phyloP scores from a whole-genome alignment of 2,888 invertebrate species.

The Cephus runcator region DNA sequence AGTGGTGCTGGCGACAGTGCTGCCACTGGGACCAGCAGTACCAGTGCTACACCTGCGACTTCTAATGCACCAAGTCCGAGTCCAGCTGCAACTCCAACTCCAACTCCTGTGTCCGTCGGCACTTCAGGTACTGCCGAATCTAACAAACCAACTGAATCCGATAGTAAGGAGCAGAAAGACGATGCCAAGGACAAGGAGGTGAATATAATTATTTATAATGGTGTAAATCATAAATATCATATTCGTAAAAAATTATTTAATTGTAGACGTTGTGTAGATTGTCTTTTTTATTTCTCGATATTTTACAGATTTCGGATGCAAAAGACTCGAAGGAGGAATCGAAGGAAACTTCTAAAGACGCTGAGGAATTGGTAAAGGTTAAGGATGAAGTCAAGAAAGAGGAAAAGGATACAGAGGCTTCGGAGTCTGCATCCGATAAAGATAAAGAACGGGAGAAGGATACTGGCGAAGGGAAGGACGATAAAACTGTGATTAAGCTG shows the following conservation, averaged over 20 bases:
- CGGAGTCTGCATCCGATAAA: conserved; percentile 36
- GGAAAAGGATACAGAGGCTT: conserved; percentile 53
- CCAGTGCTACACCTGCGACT: conserved; percentile 70
- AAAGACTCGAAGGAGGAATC: conserved; percentile 61
- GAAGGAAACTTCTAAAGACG: conserved; percentile 54
- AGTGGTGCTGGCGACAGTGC: conserved; percentile 53
- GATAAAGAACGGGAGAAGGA: conserved; percentile 53
- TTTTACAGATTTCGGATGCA: conserved; percentile 54
- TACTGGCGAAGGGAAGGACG: conserved; percentile 60
- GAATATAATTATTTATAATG: background rate
- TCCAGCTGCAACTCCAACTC: conserved; percentile 75
- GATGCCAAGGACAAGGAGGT: conserved; percentile 53
- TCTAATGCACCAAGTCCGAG: conserved; percentile 76
- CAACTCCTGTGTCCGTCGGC: conserved; percentile 67
- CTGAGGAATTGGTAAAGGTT: conserved; percentile 50
- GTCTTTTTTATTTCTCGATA: background rate
- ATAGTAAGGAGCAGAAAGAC: conserved; percentile 49
- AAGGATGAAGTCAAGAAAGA: conserved; percentile 64
- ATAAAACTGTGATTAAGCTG: conserved; percentile 57
- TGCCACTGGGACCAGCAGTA: conserved; percentile 47
- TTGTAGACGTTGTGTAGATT: background rate
- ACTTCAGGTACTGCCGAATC: conserved; percentile 53
- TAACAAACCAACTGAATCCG: conserved; percentile 45
- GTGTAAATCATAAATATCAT: background rate
- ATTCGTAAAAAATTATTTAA: too few species aligned